phyloP scores from a whole-genome alignment of 2,888 invertebrate genomes.

The Callyntrura sp. region DNA sequence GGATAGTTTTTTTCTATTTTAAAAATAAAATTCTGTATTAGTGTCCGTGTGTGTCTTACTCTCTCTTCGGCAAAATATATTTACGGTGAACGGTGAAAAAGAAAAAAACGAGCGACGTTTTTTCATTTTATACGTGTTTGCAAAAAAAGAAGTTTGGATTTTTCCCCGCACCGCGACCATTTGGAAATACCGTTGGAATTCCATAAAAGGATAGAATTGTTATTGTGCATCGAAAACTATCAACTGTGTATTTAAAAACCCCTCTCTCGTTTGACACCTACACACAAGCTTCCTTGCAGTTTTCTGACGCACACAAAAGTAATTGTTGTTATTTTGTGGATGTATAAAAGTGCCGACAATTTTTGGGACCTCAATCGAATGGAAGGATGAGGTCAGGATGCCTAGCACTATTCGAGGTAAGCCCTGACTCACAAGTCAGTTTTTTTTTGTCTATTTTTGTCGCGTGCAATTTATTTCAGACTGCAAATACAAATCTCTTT shows the following conservation, averaged over 20 bases:
- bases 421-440: conserved; percentile 44
- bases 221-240: not conserved
- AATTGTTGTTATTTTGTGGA: conserved; percentile 71
- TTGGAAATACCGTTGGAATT: not conserved
- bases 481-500: conserved; percentile 1
- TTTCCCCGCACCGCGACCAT: not conserved
- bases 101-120: conserved; percentile 39
- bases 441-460: not conserved
- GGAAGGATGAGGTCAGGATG: conserved; percentile 83
- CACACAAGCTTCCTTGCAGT: not conserved
- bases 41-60: not conserved
- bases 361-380: conserved; percentile 71
- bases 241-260: not conserved
- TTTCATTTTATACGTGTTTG: not conserved
- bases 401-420: conserved; percentile 84
- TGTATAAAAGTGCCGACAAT: conserved; percentile 67
- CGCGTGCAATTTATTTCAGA: not conserved
- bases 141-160: not conserved
- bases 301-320: not conserved
- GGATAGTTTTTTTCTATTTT: not conserved
- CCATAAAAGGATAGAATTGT: not conserved
- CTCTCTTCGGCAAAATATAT: too few relatives aligned
- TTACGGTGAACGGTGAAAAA: not conserved
- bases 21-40: not conserved
- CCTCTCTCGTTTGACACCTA: not conserved